phyloP scores from a whole-genome alignment of 2,888 invertebrate genomes.

The Lomographa bimaculata region DNA sequence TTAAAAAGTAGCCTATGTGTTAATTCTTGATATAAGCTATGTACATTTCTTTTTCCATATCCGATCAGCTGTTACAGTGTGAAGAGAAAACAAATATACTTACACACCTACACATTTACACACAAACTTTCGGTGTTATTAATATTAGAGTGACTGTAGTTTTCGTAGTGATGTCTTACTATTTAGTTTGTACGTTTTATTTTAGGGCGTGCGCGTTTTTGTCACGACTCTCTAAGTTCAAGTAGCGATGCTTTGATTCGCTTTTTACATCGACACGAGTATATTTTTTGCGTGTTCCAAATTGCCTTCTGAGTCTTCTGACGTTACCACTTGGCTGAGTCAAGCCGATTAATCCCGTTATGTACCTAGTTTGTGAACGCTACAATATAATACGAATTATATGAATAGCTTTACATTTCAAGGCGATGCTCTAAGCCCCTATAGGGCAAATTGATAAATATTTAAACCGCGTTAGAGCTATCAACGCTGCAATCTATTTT shows the following conservation, averaged over 20 bases:
- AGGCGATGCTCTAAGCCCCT: slow-evolving; percentile 26
- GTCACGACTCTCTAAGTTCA: slow-evolving; percentile 9
- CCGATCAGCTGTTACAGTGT: too few relatives aligned
- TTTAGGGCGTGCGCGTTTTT: slow-evolving; percentile 22
- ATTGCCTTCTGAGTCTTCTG: slow-evolving; percentile 18
- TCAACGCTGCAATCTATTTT: background rate
- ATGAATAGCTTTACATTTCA: slow-evolving; percentile 25
- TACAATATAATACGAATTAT: too few relatives aligned
- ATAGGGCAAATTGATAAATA: slow-evolving; percentile 24
- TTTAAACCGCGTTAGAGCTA: slow-evolving; percentile 11
- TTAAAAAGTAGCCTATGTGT: too few relatives aligned
- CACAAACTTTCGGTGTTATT: too few relatives aligned
- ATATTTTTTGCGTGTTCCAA: slow-evolving; percentile 27
- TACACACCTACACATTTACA: too few relatives aligned
- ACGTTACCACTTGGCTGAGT: too few relatives aligned
- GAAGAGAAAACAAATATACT: too few relatives aligned
- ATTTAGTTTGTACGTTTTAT: background rate
- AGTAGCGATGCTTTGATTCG: slow-evolving; percentile 16
- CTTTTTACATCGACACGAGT: slow-evolving; percentile 22
- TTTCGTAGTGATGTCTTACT: too few relatives aligned
- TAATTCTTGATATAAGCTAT: too few relatives aligned
- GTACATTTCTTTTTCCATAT: too few relatives aligned
- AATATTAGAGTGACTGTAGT: too few relatives aligned
- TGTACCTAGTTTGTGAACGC: slow-evolving; percentile 3
- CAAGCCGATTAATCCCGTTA: slow-evolving; percentile 29